A percentile compares a stretch with the other conserved stretches of the same genome.
phyloP scores from a whole-genome alignment of 2,888 invertebrate species.

The Allophyes oxyacanthae region DNA sequence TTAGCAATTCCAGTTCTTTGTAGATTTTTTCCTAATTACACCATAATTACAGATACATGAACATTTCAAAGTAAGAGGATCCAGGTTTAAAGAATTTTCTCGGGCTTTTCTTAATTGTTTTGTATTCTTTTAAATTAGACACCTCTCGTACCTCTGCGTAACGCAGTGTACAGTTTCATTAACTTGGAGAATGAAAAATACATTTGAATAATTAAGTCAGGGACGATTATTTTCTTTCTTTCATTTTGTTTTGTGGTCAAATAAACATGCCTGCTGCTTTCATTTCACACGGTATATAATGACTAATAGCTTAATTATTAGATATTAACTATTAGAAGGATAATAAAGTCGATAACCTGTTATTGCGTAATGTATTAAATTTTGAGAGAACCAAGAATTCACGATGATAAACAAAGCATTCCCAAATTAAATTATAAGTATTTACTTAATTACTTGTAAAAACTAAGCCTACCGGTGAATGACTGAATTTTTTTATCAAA shows the following conservation, averaged over 20 bases:
- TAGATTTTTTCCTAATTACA: slow-evolving; percentile 28
- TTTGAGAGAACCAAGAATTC: no score
- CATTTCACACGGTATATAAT: no score
- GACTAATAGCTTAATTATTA: no score
- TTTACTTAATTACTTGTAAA: no score
- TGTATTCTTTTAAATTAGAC: slow-evolving; percentile 16
- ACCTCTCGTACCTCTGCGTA: slow-evolving; percentile 12
- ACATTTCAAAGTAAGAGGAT: slow-evolving; percentile 12
- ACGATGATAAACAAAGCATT: no score
- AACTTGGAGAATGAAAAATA: slow-evolving; percentile 24
- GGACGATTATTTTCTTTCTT: slow-evolving; percentile 11
- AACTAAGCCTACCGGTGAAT: no score
- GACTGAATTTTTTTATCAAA: no score
- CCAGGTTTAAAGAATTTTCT: slow-evolving; percentile 13
- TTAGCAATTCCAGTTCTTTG: slow-evolving; percentile 12
- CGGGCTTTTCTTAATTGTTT: slow-evolving; percentile 32
- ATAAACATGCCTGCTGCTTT: no score
- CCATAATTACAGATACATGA: slow-evolving; percentile 6
- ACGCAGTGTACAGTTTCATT: slow-evolving; percentile 27
- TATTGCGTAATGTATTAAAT: background rate
- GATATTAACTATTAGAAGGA: no score
- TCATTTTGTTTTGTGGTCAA: no score
- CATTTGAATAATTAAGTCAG: slow-evolving; percentile 30
- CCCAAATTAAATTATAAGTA: no score
- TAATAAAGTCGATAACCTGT: background rate